These are phyloP conservation scores for Datnioides undecimradiatus DNA, from an alignment of 2,113 vertebrate genomes.

Conservation along the genomic window DNA sequence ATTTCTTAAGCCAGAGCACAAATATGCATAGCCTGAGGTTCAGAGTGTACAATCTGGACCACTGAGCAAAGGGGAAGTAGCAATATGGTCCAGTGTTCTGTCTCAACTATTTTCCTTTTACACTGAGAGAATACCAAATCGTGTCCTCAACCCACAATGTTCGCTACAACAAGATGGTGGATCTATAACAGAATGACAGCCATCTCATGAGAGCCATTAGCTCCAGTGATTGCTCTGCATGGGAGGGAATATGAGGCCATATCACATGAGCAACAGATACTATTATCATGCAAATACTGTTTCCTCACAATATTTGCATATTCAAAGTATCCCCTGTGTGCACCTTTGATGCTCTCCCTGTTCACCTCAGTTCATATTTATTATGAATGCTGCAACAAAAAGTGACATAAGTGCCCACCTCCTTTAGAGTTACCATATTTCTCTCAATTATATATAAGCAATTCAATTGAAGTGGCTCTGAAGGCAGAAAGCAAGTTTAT, in stretches of 20 bases:
- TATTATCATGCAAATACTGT: constrained; percentile 55
- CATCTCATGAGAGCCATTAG: constrained; percentile 36
- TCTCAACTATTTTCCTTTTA: background rate
- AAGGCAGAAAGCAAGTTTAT: background rate
- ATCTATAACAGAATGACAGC: constrained; percentile 19
- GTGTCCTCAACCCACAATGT: background rate
- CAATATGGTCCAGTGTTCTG: background rate
- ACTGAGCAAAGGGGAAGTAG: background rate
- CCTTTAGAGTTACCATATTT: background rate
- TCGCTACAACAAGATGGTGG: constrained; percentile 35
- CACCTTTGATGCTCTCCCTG: background rate
- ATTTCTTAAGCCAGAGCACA: constrained; percentile 14
- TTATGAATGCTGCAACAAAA: background rate
- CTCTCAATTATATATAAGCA: background rate
- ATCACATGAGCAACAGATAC: constrained; percentile 25
- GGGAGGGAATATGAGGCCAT: constrained; percentile 18
- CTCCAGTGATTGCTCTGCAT: constrained; percentile 24
- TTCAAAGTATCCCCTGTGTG: constrained; percentile 22
- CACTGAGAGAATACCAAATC: constrained; percentile 6
- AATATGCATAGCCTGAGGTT: constrained; percentile 5
- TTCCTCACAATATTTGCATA: constrained; percentile 56
- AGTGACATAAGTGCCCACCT: background rate
- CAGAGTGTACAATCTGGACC: constrained; percentile 2
- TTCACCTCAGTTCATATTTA: constrained; percentile 26
- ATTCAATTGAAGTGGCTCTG: background rate